Conservation (phyloP, 64 coral and sea anemone species). For the Platygyra sinensis region DNA sequence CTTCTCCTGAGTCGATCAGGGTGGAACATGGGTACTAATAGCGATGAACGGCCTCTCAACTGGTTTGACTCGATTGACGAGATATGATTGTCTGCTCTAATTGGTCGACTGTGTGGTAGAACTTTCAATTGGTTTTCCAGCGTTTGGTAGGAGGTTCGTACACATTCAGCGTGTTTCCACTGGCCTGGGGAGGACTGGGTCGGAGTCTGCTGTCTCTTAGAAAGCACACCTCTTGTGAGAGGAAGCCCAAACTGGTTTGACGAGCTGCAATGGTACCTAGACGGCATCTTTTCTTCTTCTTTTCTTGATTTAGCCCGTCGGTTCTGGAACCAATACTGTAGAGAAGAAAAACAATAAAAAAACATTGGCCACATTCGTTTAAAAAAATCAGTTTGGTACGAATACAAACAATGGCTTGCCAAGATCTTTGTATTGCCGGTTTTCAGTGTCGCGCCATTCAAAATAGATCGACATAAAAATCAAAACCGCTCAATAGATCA, state of each 20-base stretch:
- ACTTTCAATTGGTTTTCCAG: neutral
- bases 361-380: too few species aligned
- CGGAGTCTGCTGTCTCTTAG: neutral
- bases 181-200: neutral
- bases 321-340: conserved; percentile 24
- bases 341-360: neutral
- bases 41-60: neutral
- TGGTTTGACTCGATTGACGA: neutral
- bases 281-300: neutral
- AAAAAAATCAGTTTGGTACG: too few species aligned
- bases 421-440: too few species aligned
- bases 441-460: too few species aligned
- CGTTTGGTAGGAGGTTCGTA: too few species aligned
- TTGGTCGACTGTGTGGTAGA: neutral
- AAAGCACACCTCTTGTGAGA: too few species aligned
- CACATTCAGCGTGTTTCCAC: too few species aligned
- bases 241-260: conserved; percentile 19
- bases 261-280: too few species aligned
- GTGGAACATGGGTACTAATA: neutral
- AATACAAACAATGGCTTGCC: too few species aligned
- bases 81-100: neutral
- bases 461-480: too few species aligned
- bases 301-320: conserved; percentile 11
- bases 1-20: neutral
- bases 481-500: too few species aligned